phyloP scores from a whole-genome alignment of 2,888 invertebrate genomes.

The Melitaea athalia region DNA sequence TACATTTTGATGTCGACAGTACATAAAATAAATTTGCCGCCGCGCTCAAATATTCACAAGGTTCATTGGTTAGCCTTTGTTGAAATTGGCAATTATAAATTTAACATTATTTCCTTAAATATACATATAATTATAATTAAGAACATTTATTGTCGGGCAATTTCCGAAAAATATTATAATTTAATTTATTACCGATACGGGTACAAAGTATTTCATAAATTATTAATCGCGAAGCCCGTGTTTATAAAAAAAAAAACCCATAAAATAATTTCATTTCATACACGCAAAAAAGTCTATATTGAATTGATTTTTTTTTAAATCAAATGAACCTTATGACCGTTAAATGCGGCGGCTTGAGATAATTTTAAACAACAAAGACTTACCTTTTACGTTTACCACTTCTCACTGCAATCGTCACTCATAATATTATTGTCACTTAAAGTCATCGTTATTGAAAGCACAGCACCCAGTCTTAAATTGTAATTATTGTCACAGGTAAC shows the following conservation, averaged over 20 bases:
- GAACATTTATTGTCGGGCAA: too few species aligned
- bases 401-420: slow-evolving; percentile 48
- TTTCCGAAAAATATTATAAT: not conserved
- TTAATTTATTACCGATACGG: too few species aligned
- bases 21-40: slow-evolving; percentile 10
- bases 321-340: not conserved
- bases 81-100: not conserved
- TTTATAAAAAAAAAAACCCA: not conserved
- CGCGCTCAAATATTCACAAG: slow-evolving; percentile 1
- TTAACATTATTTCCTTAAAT: not conserved
- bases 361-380: slow-evolving; percentile 42
- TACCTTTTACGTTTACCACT: slow-evolving; percentile 61
- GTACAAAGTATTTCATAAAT: too few species aligned
- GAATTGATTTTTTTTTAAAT: not conserved
- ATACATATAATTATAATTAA: not conserved
- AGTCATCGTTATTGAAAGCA: slow-evolving; percentile 55
- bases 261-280: not conserved
- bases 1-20: slow-evolving; percentile 2
- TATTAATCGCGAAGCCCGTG: too few species aligned
- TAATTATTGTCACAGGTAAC: slow-evolving; percentile 48
- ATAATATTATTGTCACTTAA: slow-evolving; percentile 50
- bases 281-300: too few species aligned
- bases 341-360: slow-evolving; percentile 11
- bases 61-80: slow-evolving; percentile 5
- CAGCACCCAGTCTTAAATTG: slow-evolving; percentile 53